Percentiles rank a stretch among this genome's conserved stretches.
phyloP scores from a whole-genome alignment of 2,888 invertebrate genomes.

The Pollenia griseotomentosa region DNA sequence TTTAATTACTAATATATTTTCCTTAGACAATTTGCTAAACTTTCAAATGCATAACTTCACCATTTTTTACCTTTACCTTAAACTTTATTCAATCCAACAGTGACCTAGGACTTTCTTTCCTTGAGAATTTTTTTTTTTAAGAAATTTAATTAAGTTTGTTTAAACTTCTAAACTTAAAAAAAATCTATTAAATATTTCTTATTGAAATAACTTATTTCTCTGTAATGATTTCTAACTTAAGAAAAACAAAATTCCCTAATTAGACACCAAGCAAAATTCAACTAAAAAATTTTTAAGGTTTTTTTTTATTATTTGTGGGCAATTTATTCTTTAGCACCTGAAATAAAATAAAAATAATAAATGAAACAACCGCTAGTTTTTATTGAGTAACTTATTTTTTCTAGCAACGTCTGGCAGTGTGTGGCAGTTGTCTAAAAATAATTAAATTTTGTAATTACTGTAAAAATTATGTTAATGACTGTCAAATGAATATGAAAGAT shows the following conservation, averaged over 20 bases:
- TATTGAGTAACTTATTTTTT: constrained; percentile 12
- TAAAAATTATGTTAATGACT: constrained; percentile 65
- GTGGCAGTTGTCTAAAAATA: constrained; percentile 32
- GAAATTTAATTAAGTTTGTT: not conserved
- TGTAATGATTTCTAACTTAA: not conserved
- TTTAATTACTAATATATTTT: not conserved
- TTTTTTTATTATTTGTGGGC: not conserved
- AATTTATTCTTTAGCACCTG: not conserved
- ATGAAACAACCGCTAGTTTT: constrained; percentile 38
- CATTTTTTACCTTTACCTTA: too few species aligned
- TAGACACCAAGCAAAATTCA: constrained; percentile 38
- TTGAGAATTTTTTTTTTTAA: constrained; percentile 12
- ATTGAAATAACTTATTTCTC: not conserved
- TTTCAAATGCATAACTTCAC: not conserved
- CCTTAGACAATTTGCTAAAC: constrained; percentile 30
- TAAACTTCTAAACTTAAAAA: not conserved
- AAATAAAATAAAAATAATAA: constrained; percentile 34
- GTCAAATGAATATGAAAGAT: constrained; percentile 70
- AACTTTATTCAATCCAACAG: not conserved
- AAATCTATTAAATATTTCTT: constrained; percentile 32
- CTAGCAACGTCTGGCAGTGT: not conserved
- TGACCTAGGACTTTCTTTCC: not conserved
- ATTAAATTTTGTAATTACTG: constrained; percentile 63
- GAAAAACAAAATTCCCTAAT: constrained; percentile 18
- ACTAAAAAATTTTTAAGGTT: constrained; percentile 9